Evolutionary conservation across 2,113 vertebrate species (phyloP), one percentile per base, ranked within the genome.

Genomic region (Etia nguti): DNA sequence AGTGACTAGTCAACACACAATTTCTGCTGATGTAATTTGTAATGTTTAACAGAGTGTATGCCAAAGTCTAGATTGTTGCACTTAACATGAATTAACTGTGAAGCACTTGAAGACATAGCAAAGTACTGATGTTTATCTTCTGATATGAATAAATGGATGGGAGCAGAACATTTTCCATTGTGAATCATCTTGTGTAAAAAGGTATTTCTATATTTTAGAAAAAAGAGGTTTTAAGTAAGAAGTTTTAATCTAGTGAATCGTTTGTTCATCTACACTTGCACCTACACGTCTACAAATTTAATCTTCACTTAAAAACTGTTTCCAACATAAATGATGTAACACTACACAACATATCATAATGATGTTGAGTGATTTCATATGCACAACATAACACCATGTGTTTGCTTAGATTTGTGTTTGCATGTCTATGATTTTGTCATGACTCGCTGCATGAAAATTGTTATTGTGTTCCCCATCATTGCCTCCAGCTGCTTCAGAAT

Each of bases 401-500:
- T 90, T 88, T 24, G 6, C 90, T 88, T 86, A 88, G 79, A 82
- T 81, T 90, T 83, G 68, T 79, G 59, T 88, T 89, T 83, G 77
- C 82, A 50, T 83, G 88, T 79, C 77, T 80, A 13, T 88, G 87
- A 92, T 89, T 92, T 84, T 87, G 85, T 86, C 86, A 93, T 92
- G 91, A 94, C 87, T 85, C 84, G 83, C 57, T 86, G 89, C 88
- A 85, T 89, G 87, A 90, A 91, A 91, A 92, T 90, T 93, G 90
- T 94, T 94, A 91, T 92, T 91, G 85, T 93, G 93, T 94, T 94
- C 93, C 90, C 82, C 56, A 20, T 93, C 93, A 91, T 94, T 91
- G 92, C 92, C 92, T 95, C 91, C 93, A 95, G 95, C 94, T 96
- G 93, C 91, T 91, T 81, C 85, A 82, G 80, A 93, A 92, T 92